phyloP scores from a whole-genome alignment of 1,140 invertebrate genomes.

The Phenacoccus solenopsis region DNA sequence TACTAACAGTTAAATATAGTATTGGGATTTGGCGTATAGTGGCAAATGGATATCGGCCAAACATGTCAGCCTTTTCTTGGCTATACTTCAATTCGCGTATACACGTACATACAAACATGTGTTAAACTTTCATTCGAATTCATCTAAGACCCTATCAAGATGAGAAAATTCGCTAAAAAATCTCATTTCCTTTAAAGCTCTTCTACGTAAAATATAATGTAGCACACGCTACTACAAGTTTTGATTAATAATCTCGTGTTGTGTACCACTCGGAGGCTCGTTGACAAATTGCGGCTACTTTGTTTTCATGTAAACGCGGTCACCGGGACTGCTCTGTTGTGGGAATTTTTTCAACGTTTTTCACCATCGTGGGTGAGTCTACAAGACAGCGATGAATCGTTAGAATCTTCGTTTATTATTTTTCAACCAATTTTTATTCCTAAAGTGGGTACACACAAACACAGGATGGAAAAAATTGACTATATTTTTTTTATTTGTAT shows the following conservation, averaged over 20 bases:
- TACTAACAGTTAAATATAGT: slow-evolving; percentile 7
- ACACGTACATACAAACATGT: slow-evolving; percentile 6
- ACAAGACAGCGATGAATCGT: too few species aligned
- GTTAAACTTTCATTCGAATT: slow-evolving; percentile 1
- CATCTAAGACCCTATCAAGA: not conserved
- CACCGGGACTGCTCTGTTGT: not conserved
- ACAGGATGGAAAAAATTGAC: too few species aligned
- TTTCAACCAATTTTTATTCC: too few species aligned
- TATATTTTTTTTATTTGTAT: too few species aligned
- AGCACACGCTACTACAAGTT: slow-evolving; percentile 7
- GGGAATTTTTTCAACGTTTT: too few species aligned
- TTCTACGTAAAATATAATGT: not conserved
- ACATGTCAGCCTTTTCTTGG: not conserved
- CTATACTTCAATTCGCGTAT: not conserved
- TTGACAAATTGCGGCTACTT: not conserved
- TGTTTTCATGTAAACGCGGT: not conserved
- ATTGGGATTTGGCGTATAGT: slow-evolving; percentile 5
- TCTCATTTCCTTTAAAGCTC: not conserved
- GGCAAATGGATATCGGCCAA: slow-evolving; percentile 14
- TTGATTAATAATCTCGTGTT: not conserved
- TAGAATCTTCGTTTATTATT: too few species aligned
- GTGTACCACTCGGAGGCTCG: not conserved
- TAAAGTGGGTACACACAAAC: too few species aligned
- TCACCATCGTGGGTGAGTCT: too few species aligned
- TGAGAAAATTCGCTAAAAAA: not conserved